Percentiles rank a stretch among this genome's conserved stretches.
Conservation (phyloP, 2,797 vertebrate genomes). For the Siniperca obscura region DNA sequence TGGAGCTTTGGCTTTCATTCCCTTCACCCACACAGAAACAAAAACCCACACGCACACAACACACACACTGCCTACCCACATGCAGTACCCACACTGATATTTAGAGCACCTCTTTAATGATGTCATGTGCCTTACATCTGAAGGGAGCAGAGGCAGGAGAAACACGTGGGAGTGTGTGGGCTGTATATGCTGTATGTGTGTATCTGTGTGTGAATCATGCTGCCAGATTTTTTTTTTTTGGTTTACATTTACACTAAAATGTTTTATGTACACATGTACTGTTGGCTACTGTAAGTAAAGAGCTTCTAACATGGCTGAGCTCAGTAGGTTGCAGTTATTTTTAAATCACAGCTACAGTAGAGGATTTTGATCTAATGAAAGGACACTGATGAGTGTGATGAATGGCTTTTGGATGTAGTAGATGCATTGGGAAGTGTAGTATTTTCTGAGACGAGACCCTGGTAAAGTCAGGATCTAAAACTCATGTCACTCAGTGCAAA, state of each 20-base stretch:
- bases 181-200: constrained; percentile 44
- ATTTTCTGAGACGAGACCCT: not conserved
- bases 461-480: not conserved
- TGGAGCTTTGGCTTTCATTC: constrained; percentile 78
- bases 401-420: not conserved
- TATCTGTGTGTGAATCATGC: constrained; percentile 41
- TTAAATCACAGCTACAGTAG: constrained; percentile 36
- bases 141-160: constrained; percentile 74
- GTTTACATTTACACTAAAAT: constrained; percentile 40
- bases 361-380: constrained; percentile 15
- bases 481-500: not conserved
- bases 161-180: constrained; percentile 81
- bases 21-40: constrained; percentile 76
- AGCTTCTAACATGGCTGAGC: constrained; percentile 34
- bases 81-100: constrained; percentile 74
- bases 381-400: not conserved
- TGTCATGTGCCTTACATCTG: constrained; percentile 83
- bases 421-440: not conserved
- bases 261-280: constrained; percentile 38
- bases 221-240: constrained; percentile 41
- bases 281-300: constrained; percentile 37
- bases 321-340: constrained; percentile 42
- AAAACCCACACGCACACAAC: constrained; percentile 52
- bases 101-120: constrained; percentile 82
- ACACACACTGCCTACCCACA: constrained; percentile 69